Base-by-base conservation (phyloP, 2,797 vertebrate genomes). In the Odontamblyopus lacepedii region DNA sequence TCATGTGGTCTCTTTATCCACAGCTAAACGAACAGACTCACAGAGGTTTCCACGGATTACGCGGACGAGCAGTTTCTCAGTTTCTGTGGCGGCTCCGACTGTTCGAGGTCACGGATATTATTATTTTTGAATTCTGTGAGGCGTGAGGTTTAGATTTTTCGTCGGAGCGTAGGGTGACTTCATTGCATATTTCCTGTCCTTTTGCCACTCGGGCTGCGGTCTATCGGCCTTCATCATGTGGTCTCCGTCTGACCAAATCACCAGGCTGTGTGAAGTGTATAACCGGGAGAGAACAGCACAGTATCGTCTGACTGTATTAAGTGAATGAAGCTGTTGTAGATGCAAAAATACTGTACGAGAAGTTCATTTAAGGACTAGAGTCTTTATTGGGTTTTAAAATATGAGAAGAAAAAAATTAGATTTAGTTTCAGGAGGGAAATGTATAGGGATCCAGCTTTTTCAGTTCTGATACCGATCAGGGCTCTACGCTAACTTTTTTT, bases 121-220 rank as follows among this genome's bases (percentile, higher is more conserved):
- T 91, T 86, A 89, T 86, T 84, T 88, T 32, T 85, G 88, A 90
- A 90, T 90, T 85, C 72, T 63, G 35, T 2, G 69, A 87, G 80
- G 86, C 83, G 82, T 27, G 71, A 75, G 61, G 70, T 63, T 79
- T 78, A 79, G 83, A 75, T 87, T 88, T 89, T 86, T 86, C 15
- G 79, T 76, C 82, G 80, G 76, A 30, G 79, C 4, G 72, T 82
- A 80, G 67, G 86, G 82, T 85, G 86, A 89, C 86, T 83, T 91
- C 86, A 89, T 73, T 83, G 61, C 88, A 83, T 86, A 90, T 90
- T 91, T 90, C 85, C 87, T 85, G 84, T 87, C 82, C 81, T 88
- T 89, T 88, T 89, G 90, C 90, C 90, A 79, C 89, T 88, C 65
- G 86, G 64, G 89, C 82, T 92, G 91, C 83, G 91, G 91, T 91